Evolutionary conservation across 2,888 invertebrate genomes (phyloP).

Genomic region (Capitulum mitella): DNA sequence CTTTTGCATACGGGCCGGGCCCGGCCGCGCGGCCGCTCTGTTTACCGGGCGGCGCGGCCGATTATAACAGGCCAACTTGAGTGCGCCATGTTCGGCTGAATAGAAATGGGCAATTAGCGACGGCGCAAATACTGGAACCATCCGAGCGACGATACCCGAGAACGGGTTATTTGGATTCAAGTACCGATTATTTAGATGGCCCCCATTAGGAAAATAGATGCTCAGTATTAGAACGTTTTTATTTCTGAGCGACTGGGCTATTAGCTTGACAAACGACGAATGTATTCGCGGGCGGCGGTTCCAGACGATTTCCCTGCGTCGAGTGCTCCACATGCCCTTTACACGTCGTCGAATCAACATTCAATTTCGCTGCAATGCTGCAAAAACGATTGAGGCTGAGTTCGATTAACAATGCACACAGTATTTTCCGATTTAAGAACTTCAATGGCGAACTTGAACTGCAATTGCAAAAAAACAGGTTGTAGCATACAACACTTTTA

Average conservation of each 20-base stretch:
- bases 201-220: slow-evolving; percentile 16
- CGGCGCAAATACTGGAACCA: slow-evolving; percentile 13
- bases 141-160: background rate
- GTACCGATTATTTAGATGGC: slow-evolving; percentile 21
- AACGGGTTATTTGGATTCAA: slow-evolving; percentile 10
- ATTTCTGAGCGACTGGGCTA: background rate
- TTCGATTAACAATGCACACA: too few relatives aligned
- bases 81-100: slow-evolving; percentile 14
- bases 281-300: background rate
- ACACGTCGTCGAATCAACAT: background rate
- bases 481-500: too few relatives aligned
- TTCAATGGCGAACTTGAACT: too few relatives aligned
- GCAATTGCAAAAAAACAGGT: too few relatives aligned
- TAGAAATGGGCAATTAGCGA: slow-evolving; percentile 24
- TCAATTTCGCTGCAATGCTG: too few relatives aligned
- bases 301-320: background rate
- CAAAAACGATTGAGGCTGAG: too few relatives aligned
- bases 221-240: background rate
- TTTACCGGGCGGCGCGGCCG: background rate
- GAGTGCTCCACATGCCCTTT: background rate
- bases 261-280: slow-evolving; percentile 5
- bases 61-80: slow-evolving; percentile 17
- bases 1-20: background rate
- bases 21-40: too few relatives aligned
- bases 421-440: too few relatives aligned